Conservation (phyloP, 2,797 vertebrate species). For the Telmatherina bonti region DNA sequence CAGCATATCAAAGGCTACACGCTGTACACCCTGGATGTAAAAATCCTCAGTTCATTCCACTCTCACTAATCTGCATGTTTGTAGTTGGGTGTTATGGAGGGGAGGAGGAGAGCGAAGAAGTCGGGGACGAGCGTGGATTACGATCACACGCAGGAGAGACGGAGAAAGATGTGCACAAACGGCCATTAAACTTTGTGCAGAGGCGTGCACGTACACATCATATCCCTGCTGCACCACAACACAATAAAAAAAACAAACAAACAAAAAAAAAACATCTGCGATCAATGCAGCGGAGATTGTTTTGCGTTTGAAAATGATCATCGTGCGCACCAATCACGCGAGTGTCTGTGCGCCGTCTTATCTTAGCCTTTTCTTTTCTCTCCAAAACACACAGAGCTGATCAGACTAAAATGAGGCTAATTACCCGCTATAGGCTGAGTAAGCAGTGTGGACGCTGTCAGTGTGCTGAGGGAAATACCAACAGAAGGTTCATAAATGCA, state of each 20-base stretch:
- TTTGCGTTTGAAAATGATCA: constrained; percentile 53
- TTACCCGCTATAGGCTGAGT: constrained; percentile 74
- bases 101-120: constrained; percentile 25
- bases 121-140: constrained; percentile 44
- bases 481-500: constrained; percentile 77
- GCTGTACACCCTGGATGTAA: constrained; percentile 37
- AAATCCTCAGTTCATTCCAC: constrained; percentile 51
- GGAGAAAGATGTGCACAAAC: background rate
- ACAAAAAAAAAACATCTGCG: constrained; percentile 14
- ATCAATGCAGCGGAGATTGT: constrained; percentile 60
- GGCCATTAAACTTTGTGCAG: background rate
- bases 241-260: constrained; percentile 15
- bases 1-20: constrained; percentile 52
- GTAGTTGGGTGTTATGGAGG: constrained; percentile 34
- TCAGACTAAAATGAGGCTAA: constrained; percentile 68
- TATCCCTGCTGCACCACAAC: constrained; percentile 11
- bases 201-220: constrained; percentile 1
- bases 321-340: constrained; percentile 43
- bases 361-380: constrained; percentile 39
- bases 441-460: constrained; percentile 64
- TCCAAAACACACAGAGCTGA: constrained; percentile 56
- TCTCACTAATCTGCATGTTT: constrained; percentile 58
- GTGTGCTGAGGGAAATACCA: constrained; percentile 63
- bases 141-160: constrained; percentile 36
- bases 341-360: constrained; percentile 48